Conservation (phyloP, 2,797 vertebrate genomes). For the Phylloscopus collybita region DNA sequence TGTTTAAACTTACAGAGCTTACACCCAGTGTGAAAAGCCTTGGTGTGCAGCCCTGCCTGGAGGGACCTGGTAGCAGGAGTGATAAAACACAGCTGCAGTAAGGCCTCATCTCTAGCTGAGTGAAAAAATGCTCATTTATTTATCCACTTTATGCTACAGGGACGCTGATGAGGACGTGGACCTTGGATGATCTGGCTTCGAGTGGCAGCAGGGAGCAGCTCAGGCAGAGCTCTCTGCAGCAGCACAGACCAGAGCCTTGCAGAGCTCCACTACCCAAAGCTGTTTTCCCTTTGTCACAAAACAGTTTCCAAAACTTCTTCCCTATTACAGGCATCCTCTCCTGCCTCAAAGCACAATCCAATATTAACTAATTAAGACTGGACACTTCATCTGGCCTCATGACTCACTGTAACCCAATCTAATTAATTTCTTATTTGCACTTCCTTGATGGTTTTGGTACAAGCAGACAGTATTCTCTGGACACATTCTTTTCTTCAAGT, state of each 20-base stretch:
- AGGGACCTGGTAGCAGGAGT: not conserved
- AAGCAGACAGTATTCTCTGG: not conserved
- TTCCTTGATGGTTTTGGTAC: not conserved
- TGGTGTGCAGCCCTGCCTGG: not conserved
- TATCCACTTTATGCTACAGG: not conserved
- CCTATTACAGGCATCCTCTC: not conserved
- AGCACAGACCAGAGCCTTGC: not conserved
- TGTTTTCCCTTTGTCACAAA: not conserved
- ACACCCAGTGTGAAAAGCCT: not conserved
- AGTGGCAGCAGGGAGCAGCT: not conserved
- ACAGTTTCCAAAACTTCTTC: not conserved
- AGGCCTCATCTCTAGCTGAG: not conserved
- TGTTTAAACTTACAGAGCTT: not conserved
- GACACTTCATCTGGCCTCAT: not conserved
- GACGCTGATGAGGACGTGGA: too few relatives aligned
- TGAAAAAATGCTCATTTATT: not conserved
- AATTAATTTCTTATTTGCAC: constrained; percentile 19
- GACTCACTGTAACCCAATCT: not conserved
- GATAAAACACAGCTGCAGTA: not conserved
- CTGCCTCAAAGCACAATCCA: not conserved
- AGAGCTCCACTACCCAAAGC: not conserved
- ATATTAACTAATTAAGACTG: not conserved
- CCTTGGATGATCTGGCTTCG: fast-evolving
- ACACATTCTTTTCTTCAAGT: not conserved
- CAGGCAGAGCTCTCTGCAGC: not conserved